Conservation (phyloP, 2,113 vertebrate species). For the Sapayoa aenigma region DNA sequence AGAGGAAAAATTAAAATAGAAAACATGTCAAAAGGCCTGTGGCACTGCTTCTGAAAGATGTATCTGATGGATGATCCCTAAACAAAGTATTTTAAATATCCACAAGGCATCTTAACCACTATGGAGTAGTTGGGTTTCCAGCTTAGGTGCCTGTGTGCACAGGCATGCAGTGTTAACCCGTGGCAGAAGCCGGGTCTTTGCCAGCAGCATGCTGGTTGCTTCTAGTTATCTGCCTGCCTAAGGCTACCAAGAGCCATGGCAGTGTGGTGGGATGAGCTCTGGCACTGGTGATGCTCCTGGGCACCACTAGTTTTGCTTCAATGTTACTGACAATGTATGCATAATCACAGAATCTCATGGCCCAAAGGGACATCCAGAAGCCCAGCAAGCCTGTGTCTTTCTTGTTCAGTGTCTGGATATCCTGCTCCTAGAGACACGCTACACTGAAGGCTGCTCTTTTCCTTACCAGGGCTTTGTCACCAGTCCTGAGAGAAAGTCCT, state of each 20-base stretch:
- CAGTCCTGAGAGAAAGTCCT: not conserved
- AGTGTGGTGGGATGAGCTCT: fast-evolving
- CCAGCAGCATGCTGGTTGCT: not conserved
- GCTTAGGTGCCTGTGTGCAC: not conserved
- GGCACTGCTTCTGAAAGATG: not conserved
- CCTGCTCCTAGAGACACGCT: not conserved
- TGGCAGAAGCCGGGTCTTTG: not conserved
- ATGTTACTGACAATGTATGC: not conserved
- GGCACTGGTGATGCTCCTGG: fast-evolving
- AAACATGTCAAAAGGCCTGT: not conserved
- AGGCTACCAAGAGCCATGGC: not conserved
- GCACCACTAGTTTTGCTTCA: not conserved
- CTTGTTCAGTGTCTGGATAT: not conserved
- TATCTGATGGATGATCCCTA: not conserved
- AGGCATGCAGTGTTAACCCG: fast-evolving
- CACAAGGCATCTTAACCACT: not conserved
- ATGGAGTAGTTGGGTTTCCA: not conserved
- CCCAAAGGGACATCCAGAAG: not conserved
- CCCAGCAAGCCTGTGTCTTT: not conserved
- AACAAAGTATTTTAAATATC: not conserved
- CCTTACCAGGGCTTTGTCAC: not conserved
- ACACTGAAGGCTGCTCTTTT: not conserved
- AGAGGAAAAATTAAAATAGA: not conserved
- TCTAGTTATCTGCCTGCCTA: fast-evolving
- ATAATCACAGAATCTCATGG: not conserved